Evolutionary conservation across 2,888 invertebrate species (phyloP), one percentile per base, ranked within the genome.

Genomic region (Pollenia griseotomentosa): DNA sequence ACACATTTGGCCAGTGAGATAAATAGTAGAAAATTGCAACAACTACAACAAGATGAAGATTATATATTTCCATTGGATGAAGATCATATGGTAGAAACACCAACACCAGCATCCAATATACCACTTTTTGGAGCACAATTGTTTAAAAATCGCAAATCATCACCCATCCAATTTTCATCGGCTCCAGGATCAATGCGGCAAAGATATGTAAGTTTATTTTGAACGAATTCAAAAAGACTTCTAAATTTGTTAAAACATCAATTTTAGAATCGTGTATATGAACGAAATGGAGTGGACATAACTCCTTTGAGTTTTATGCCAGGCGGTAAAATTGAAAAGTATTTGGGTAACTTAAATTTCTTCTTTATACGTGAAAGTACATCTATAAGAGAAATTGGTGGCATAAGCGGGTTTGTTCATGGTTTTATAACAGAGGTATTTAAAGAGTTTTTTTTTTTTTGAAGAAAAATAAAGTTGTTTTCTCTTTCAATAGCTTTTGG

Each of bases 361-460:
- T 97, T 99, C 94, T 98, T 99, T 92, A 99, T 99, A 88, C 94
- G 99, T 40, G 99, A 99, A 94, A 98, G 97, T 86, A 98, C 98
- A 0, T 97, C 97, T 12, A 96, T 99, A 84, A 94, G 98, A 88
- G 99, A 99, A 93, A 95, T 95, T 91, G 99, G 98, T 66, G 99
- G 99, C 1, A 95, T 98, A 68, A 97, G 97, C 93, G 98, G 98
- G 3, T 99, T 99, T 94, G 96, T 98, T 85, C 98, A 99, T 92
- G 97, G 97, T 81, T 98, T 99, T 92, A 96, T 99, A 9, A 97
- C 97, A 71, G 99, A 99, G 95, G 97, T 95, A 74, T 55, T 46
- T 33, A n/a, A 44, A 33, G 7, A 59, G 4, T 23, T n/a, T 33
- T n/a, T 14, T 55, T 46, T 7, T 77, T 23, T 57, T 11, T 61